Evolutionary conservation across 2,888 invertebrate species (phyloP), one percentile per base, ranked within the genome.

Genomic region (Cephus runcator): DNA sequence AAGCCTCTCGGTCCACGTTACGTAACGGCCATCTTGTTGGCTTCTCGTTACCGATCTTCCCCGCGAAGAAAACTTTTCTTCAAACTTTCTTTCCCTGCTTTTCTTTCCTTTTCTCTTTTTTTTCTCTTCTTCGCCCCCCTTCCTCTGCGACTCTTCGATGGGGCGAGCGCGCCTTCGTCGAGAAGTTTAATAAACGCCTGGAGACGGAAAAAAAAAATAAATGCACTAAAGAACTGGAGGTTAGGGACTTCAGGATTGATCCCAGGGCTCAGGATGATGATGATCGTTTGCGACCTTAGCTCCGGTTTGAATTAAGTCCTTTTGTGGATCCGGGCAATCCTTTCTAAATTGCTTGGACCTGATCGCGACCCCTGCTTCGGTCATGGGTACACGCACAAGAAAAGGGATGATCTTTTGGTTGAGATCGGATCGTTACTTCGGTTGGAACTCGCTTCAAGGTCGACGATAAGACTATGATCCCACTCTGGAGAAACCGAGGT

Each of bases 121-220:
- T 23, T 2, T 56, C n/a, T 56, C 15, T 23, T 23, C 6, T 23
- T 56, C 23, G 9, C 15, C 9, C 12, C 12, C 36, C 9, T 23
- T 56, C 56, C 9, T 56, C 23, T 1, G 23, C 9, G 23, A 9
- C 23, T 56, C 9, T 56, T 15, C 40, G 40, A 15, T 23, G 56
- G 56, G 23, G 9, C 79, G 76, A 76, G 74, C 69, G 12, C 77
- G 73, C 73, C 73, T 69, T 69, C 31, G 15, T 12, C 77, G 23
- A 36, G 40, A 79, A 81, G 68, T 80, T 79, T 78, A 75, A 81
- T 81, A 79, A 81, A 77, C 81, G 77, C 34, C 71, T 23, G 40
- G 56, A 56, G 56, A 56, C 23, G 9, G 35, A 35, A 35, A 35
- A 56, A 56, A 56, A 23, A 56, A 23, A 56, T 56, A 23, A 56